These are phyloP conservation scores for Heteromyza rotundicornis DNA, from an alignment of 2,888 invertebrate species.

Conservation along the genomic window DNA sequence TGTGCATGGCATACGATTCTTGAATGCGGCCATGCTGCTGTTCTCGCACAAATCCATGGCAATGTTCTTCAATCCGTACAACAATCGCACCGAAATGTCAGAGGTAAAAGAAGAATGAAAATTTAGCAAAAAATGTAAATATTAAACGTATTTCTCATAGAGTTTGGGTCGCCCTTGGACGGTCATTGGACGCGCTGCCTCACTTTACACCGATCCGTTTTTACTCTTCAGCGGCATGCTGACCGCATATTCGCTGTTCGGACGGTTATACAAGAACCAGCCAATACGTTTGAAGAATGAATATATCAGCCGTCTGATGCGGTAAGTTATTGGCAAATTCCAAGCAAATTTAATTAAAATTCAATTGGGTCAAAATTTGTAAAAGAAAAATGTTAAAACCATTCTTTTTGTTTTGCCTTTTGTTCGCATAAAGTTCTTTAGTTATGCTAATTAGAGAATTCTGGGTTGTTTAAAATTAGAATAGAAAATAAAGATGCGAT, in stretches of 20 bases:
- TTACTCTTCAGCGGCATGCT: constrained; percentile 73
- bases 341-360: neutral
- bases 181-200: constrained; percentile 72
- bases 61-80: constrained; percentile 70
- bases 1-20: constrained; percentile 71
- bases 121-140: neutral
- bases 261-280: constrained; percentile 66
- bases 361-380: neutral
- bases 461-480: too few species aligned
- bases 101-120: constrained; percentile 63
- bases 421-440: neutral
- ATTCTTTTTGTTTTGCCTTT: neutral
- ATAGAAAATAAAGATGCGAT: too few species aligned
- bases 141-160: constrained; percentile 57
- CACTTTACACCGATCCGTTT: constrained; percentile 75
- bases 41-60: constrained; percentile 77
- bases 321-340: constrained; percentile 51
- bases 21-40: constrained; percentile 71
- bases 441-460: too few species aligned
- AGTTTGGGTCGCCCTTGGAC: constrained; percentile 70
- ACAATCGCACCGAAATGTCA: constrained; percentile 71
- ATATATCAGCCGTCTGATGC: constrained; percentile 69
- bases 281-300: constrained; percentile 68
- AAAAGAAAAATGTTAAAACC: neutral
- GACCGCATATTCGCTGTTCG: constrained; percentile 70